Evolutionary conservation across 2,113 vertebrate species (phyloP), one percentile per base, ranked within the genome.

Genomic region (Buteo buteo): DNA sequence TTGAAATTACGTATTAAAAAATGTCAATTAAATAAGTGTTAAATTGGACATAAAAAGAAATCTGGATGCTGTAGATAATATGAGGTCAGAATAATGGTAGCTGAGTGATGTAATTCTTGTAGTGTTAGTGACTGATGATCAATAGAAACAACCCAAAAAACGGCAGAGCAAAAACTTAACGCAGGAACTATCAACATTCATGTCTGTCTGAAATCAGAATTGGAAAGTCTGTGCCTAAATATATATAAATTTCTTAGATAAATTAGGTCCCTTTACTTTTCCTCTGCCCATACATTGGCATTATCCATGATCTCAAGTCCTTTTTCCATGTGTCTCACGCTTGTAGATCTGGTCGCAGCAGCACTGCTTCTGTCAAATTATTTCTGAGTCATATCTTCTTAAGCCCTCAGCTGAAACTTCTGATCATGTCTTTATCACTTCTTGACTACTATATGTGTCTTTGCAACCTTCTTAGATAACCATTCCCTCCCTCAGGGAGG

Each of bases 41-140:
- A 90, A 93, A 97, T 88, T 93, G 31, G 22, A 45, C 72, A 92
- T 67, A 65, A 82, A 95, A 81, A 84, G 36, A 88, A 93, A 91
- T 70, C 47, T 92, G 15, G 44, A 49, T 32, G 11, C 16, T 62
- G 29, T 65, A 65, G 52, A 88, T 54, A 89, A 90, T 87, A 70
- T 8, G 13, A 28, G 25, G 49, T 87, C 71, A 88, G 65, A 88
- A 28, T 79, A 78, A 96, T 85, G 65, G 70, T 71, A 96, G 61
- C 29, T 76, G 85, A 91, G 89, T 72, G 22, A 54, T 76, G 29
- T 57, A 88, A 91, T 76, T 89, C 69, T n/a, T 66, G 24, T 32
- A 71, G 34, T 40, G 58, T 76, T 88, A 62, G 64, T 82, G 72
- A 95, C 10, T 92, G 61, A 62, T 54, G 14, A 89, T 77, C 34